phyloP scores from a whole-genome alignment of 2,888 invertebrate genomes.

The Rhamphomyia laevipes region DNA sequence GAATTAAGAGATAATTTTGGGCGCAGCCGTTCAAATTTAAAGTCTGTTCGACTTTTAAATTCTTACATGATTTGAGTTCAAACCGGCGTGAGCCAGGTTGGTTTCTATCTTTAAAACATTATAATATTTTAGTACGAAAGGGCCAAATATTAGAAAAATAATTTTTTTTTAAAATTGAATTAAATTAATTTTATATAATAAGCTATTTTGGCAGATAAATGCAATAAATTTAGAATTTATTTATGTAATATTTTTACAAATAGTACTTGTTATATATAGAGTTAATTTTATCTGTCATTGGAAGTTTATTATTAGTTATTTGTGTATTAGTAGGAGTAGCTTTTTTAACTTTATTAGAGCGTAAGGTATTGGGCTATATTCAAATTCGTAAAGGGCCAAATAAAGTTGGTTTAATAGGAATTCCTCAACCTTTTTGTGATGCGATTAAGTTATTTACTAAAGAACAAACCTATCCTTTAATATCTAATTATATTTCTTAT shows the following conservation, averaged over 20 bases:
- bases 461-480: slow-evolving; percentile 44
- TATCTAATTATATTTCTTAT: slow-evolving; percentile 50
- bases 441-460: slow-evolving; percentile 61
- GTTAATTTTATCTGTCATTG: slow-evolving; percentile 37
- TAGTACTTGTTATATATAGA: slow-evolving; percentile 44
- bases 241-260: slow-evolving; percentile 44
- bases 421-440: slow-evolving; percentile 61
- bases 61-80: slow-evolving; percentile 81
- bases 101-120: slow-evolving; percentile 61
- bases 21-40: slow-evolving; percentile 50
- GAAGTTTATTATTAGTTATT: slow-evolving; percentile 44
- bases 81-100: slow-evolving; percentile 76
- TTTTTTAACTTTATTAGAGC: slow-evolving; percentile 62
- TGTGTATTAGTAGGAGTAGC: slow-evolving; percentile 52
- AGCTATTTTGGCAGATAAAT: slow-evolving; percentile 56
- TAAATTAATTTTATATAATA: slow-evolving; percentile 21
- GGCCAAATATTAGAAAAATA: slow-evolving; percentile 48
- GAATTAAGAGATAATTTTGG: slow-evolving; percentile 60
- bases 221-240: slow-evolving; percentile 60
- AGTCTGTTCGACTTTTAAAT: slow-evolving; percentile 74
- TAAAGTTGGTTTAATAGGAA: slow-evolving; percentile 50
- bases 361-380: slow-evolving; percentile 57
- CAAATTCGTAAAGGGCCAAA: slow-evolving; percentile 64
- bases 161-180: slow-evolving; percentile 32
- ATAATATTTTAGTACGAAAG: slow-evolving; percentile 67